phyloP scores from a whole-genome alignment of 1,140 invertebrate species.

The Neelides sp. region DNA sequence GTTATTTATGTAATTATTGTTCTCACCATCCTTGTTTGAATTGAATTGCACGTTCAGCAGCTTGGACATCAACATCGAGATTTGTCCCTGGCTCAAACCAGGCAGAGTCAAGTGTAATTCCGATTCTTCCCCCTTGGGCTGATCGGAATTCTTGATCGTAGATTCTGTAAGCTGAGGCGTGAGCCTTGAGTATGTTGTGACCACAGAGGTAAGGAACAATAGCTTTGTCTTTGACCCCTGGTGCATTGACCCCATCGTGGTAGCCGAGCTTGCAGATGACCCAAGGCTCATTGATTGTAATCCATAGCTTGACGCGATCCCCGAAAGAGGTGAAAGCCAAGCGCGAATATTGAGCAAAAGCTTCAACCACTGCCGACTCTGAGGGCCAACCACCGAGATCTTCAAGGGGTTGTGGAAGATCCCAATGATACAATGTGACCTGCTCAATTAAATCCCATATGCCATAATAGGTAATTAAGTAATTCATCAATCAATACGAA shows the following conservation, averaged over 20 bases:
- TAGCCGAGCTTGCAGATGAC: slow-evolving; percentile 51
- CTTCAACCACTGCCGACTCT: slow-evolving; percentile 29
- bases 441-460: neutral
- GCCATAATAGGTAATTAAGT: neutral
- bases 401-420: slow-evolving; percentile 37
- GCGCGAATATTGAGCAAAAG: slow-evolving; percentile 36
- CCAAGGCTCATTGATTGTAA: slow-evolving; percentile 59
- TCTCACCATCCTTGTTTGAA: slow-evolving; percentile 16
- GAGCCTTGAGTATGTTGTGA: slow-evolving; percentile 26
- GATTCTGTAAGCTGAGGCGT: slow-evolving; percentile 28
- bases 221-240: slow-evolving; percentile 19
- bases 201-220: slow-evolving; percentile 17
- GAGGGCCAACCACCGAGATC: slow-evolving; percentile 38
- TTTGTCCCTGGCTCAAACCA: slow-evolving; percentile 44
- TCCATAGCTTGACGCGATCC: slow-evolving; percentile 43
- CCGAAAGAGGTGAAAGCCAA: slow-evolving; percentile 36
- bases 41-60: slow-evolving; percentile 14
- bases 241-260: slow-evolving; percentile 35
- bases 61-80: slow-evolving; percentile 1
- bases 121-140: slow-evolving; percentile 36
- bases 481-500: neutral
- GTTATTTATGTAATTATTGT: too few relatives aligned
- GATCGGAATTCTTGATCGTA: slow-evolving; percentile 28
- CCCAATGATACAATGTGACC: slow-evolving; percentile 36
- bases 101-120: slow-evolving; percentile 47